A percentile compares a stretch with the other conserved stretches of the same genome.
Evolutionary conservation across 2,888 invertebrate genomes (phyloP).

Genomic region (Sturmia bella): DNA sequence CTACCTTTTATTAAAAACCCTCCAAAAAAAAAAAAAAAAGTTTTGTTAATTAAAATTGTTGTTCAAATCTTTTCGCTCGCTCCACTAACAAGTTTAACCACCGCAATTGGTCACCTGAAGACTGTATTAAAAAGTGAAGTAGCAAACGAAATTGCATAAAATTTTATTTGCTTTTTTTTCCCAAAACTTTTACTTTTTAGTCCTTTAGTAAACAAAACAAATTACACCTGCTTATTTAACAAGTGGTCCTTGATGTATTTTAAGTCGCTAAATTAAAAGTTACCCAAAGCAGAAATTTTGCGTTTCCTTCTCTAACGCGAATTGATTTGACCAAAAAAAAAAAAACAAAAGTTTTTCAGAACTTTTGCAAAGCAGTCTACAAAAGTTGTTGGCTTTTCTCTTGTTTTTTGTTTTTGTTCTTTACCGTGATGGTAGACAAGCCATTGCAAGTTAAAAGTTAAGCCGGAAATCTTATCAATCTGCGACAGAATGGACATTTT

Average conservation of each 20-base stretch:
- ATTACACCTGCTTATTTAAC: conserved; percentile 66
- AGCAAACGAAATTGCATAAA: not conserved
- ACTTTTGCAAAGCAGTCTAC: conserved; percentile 52
- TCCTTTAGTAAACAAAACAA: conserved; percentile 61
- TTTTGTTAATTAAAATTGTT: conserved; percentile 57
- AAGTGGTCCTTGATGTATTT: conserved; percentile 51
- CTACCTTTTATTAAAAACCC: too few species aligned
- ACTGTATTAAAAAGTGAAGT: conserved; percentile 4
- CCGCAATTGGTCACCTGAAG: conserved; percentile 41
- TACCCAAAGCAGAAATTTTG: conserved; percentile 26
- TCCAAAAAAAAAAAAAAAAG: conserved; percentile 12
- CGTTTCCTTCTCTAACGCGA: conserved; percentile 19
- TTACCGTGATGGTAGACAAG: not conserved
- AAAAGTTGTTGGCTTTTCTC: conserved; percentile 16
- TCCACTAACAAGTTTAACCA: conserved; percentile 55
- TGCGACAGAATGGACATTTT: conserved; percentile 47
- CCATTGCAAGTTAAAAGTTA: conserved; percentile 55
- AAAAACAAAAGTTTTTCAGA: conserved; percentile 40
- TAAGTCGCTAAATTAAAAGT: conserved; percentile 50
- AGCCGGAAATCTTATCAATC: conserved; percentile 65
- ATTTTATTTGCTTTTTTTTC: conserved; percentile 49
- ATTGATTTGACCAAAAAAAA: conserved; percentile 18
- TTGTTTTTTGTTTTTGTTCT: not conserved
- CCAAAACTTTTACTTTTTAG: conserved; percentile 55
- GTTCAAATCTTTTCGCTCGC: not conserved